A percentile compares a stretch with the other conserved stretches of the same genome.
These are phyloP conservation scores for honey bee (Apis mellifera) DNA, from an alignment of 1,140 invertebrate genomes.

Conservation along the genomic window Amel_HAv3.1 CM009935.2:7220501-7221000, in stretches of 20 bases:
- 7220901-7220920: conserved; percentile 56
- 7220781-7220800: too few relatives aligned
- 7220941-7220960: conserved; percentile 48
- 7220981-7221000: conserved; percentile 64
- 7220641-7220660: not conserved
- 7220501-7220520: not conserved
- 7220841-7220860: conserved; percentile 28
- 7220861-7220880: conserved; percentile 43
- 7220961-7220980: conserved; percentile 54
- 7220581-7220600: not conserved
- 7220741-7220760: too few relatives aligned
- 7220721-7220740: too few relatives aligned
- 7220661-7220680: not conserved
- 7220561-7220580: not conserved
- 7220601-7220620: conserved; percentile 3
- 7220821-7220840: too few relatives aligned
- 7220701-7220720: not conserved
- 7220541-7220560: not conserved
- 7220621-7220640: not conserved
- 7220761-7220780: too few relatives aligned
- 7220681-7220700: not conserved
- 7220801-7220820: too few relatives aligned
- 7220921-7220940: conserved; percentile 70
- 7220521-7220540: too few relatives aligned
- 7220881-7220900: conserved; percentile 17